Percentiles rank a stretch among this genome's conserved stretches.
phyloP scores from a whole-genome alignment of 2,797 vertebrate genomes.

The Perodicticus potto region DNA sequence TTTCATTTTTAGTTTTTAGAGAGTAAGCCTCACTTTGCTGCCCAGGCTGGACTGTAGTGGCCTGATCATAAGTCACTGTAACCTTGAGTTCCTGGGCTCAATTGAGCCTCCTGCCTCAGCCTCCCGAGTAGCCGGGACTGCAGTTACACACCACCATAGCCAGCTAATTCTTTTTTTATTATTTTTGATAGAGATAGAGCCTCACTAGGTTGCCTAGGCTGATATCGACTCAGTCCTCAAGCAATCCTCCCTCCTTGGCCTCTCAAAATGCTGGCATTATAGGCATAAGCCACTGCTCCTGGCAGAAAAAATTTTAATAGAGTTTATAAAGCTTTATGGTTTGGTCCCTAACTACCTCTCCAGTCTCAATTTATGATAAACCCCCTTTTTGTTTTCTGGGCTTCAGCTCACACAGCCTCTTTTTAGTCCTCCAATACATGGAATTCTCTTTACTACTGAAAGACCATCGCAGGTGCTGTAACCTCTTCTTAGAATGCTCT shows the following conservation, averaged over 20 bases:
- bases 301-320: neutral
- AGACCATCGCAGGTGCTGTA: neutral
- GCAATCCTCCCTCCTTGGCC: neutral
- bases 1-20: neutral
- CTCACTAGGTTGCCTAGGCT: neutral
- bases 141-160: neutral
- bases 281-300: neutral
- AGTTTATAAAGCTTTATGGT: neutral
- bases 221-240: neutral
- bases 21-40: neutral
- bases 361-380: neutral
- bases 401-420: neutral
- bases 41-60: neutral
- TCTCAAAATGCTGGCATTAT: neutral
- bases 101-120: neutral
- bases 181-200: neutral
- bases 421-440: slow-evolving; percentile 1
- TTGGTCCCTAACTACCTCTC: neutral
- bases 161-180: neutral
- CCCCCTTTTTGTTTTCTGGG: neutral
- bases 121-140: neutral
- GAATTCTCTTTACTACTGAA: neutral
- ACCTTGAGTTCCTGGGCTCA: neutral
- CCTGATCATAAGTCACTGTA: neutral
- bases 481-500: neutral